Percentiles rank a stretch among this genome's conserved stretches.
Conservation (phyloP, 2,113 vertebrate genomes). For the Epinephelus moara region DNA sequence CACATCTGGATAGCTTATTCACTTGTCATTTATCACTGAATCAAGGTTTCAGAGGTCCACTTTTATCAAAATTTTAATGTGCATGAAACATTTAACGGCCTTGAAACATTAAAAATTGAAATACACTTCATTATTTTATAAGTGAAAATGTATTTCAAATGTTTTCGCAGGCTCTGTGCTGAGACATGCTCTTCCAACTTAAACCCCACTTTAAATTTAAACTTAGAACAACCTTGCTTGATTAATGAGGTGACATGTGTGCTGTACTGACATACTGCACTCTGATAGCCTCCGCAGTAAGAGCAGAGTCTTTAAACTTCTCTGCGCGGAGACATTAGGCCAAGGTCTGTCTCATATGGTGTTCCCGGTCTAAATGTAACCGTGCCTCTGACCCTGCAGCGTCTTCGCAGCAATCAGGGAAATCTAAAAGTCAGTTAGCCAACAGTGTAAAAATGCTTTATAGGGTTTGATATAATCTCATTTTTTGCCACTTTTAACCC, state of each 20-base stretch:
- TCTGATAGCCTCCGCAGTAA: conserved; percentile 40
- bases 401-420: conserved; percentile 43
- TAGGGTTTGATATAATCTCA: conserved; percentile 47
- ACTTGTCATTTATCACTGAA: conserved; percentile 32
- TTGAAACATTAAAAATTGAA: conserved; percentile 22
- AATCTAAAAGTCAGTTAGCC: conserved; percentile 56
- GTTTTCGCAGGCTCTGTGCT: conserved; percentile 35
- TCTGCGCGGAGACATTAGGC: conserved; percentile 53
- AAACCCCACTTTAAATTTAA: conserved; percentile 29
- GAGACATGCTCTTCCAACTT: conserved; percentile 31
- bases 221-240: conserved; percentile 68
- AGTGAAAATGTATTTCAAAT: conserved; percentile 48
- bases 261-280: conserved; percentile 53
- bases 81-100: conserved; percentile 23
- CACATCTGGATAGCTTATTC: neutral
- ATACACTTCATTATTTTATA: conserved; percentile 39
- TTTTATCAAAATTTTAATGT: conserved; percentile 27
- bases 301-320: conserved; percentile 38
- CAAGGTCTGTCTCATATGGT: conserved; percentile 49
- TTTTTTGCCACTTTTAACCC: conserved; percentile 60
- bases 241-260: conserved; percentile 69
- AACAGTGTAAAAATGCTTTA: conserved; percentile 58
- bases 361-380: conserved; percentile 33
- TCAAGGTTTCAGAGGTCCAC: conserved; percentile 20
- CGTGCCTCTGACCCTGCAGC: conserved; percentile 20